Conservation (phyloP, 2,888 invertebrate species). For the Lasioglossum leucozonium region DNA sequence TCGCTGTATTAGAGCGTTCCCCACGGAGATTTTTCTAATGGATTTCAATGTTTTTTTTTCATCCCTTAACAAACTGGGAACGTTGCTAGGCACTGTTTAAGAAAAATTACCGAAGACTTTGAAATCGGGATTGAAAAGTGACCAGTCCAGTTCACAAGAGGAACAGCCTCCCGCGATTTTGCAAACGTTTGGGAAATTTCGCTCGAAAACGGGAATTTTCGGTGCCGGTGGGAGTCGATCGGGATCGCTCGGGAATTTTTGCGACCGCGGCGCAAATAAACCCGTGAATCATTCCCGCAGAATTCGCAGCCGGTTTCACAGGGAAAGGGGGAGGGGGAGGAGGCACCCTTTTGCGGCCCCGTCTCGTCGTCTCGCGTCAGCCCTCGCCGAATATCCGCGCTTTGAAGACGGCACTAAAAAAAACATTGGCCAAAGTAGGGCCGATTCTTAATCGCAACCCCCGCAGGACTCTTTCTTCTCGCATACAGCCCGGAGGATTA, state of each 20-base stretch:
- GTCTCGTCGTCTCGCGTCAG: background rate
- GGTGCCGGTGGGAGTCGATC: background rate
- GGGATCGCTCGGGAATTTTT: background rate
- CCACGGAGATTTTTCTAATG: background rate
- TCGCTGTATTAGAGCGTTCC: background rate
- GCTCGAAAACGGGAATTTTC: background rate
- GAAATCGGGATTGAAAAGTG: no score
- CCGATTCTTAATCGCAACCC: conserved; percentile 66
- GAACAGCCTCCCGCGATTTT: no score
- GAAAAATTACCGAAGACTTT: no score
- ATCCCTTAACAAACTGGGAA: background rate
- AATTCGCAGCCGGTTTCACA: background rate
- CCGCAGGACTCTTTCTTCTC: conserved; percentile 65
- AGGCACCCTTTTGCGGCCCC: conserved; percentile 2
- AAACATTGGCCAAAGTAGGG: conserved; percentile 59
- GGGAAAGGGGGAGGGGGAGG: background rate
- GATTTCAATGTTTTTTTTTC: background rate
- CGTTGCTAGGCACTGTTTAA: no score
- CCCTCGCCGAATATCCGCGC: conserved; percentile 26
- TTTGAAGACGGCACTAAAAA: conserved; percentile 45
- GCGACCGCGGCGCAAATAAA: conserved; percentile 8
- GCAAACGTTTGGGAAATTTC: no score
- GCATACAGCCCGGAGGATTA: conserved; percentile 69
- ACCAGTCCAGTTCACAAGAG: no score
- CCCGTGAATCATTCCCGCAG: background rate